A percentile compares a stretch with the other conserved stretches of the same genome.
phyloP scores from a whole-genome alignment of 2,113 vertebrate species.

The Cyprinodon variegatus region DNA sequence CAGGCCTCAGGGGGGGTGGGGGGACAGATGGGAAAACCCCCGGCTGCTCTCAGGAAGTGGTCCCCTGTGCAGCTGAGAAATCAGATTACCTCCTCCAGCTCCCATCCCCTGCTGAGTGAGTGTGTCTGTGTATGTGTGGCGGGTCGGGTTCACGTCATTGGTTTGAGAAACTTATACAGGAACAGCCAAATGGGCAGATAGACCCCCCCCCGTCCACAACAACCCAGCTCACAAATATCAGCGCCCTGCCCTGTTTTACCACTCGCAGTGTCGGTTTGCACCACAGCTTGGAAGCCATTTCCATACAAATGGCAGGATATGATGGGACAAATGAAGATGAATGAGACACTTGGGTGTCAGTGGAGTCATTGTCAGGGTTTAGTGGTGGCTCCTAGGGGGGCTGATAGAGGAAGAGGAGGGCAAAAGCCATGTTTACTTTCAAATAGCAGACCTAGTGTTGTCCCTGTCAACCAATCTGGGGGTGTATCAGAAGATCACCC shows the following conservation, averaged over 20 bases:
- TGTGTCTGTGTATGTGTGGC: conserved; percentile 20
- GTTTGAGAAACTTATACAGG: conserved; percentile 75
- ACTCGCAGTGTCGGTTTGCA: conserved; percentile 40
- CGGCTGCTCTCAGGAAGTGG: conserved; percentile 75
- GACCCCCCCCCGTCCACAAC: conserved; percentile 21
- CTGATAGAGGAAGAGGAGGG: conserved; percentile 51
- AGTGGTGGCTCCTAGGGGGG: conserved; percentile 73
- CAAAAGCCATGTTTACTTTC: conserved; percentile 30
- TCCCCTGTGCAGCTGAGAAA: conserved; percentile 72
- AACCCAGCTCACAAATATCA: conserved; percentile 1
- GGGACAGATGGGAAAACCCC: conserved; percentile 68
- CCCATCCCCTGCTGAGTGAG: conserved; percentile 52
- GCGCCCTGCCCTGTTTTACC: conserved; percentile 21
- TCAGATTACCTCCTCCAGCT: conserved; percentile 71
- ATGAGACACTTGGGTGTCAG: conserved; percentile 80
- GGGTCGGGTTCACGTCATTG: conserved; percentile 52
- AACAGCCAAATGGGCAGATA: conserved; percentile 72
- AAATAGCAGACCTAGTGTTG: conserved; percentile 7
- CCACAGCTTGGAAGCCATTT: conserved; percentile 75
- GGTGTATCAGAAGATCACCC: too few relatives aligned
- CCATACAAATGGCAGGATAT: conserved; percentile 84
- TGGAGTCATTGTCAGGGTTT: conserved; percentile 73
- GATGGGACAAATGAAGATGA: conserved; percentile 85
- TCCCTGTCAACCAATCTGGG: conserved; percentile 28
- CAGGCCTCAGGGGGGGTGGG: conserved; percentile 51